Evolutionary conservation across 2,888 invertebrate genomes (phyloP).

Genomic region (Hirtodrosophila alboralis): DNA sequence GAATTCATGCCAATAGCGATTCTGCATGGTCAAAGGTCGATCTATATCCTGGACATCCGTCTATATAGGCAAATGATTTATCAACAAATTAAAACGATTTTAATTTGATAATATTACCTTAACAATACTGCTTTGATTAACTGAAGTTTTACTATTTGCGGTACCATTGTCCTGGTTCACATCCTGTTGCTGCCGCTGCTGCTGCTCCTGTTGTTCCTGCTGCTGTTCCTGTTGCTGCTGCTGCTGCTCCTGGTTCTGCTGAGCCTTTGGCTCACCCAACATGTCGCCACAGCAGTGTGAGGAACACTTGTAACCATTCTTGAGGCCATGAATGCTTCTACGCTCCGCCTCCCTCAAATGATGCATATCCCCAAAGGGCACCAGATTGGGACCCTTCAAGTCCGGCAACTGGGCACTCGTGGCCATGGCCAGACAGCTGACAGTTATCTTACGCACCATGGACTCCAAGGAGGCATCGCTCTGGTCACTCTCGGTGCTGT

Average conservation of each 20-base stretch:
- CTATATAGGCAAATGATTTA: too few relatives aligned
- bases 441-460: slow-evolving; percentile 61
- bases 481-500: slow-evolving; percentile 54
- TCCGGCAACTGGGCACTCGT: slow-evolving; percentile 59
- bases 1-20: slow-evolving; percentile 77
- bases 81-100: too few relatives aligned
- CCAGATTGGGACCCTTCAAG: slow-evolving; percentile 61
- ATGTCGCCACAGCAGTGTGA: slow-evolving; percentile 62
- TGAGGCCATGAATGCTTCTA: slow-evolving; percentile 13
- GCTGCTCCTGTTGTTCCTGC: too few relatives aligned
- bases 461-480: slow-evolving; percentile 65
- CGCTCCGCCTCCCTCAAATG: slow-evolving; percentile 53
- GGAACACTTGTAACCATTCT: slow-evolving; percentile 49
- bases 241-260: too few relatives aligned
- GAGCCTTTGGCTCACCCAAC: slow-evolving; percentile 15
- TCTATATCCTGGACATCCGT: slow-evolving; percentile 33
- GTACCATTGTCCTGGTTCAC: slow-evolving; percentile 23
- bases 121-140: too few relatives aligned
- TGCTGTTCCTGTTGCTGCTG: too few relatives aligned
- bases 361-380: slow-evolving; percentile 70
- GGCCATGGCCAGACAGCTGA: slow-evolving; percentile 63
- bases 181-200: background rate
- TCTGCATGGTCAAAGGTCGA: slow-evolving; percentile 55
- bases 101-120: too few relatives aligned
- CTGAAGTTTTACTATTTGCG: too few relatives aligned